Evolutionary conservation across 2,113 vertebrate genomes (phyloP), one percentile per base, ranked within the genome.

Genomic region (Ursus arctos): DNA sequence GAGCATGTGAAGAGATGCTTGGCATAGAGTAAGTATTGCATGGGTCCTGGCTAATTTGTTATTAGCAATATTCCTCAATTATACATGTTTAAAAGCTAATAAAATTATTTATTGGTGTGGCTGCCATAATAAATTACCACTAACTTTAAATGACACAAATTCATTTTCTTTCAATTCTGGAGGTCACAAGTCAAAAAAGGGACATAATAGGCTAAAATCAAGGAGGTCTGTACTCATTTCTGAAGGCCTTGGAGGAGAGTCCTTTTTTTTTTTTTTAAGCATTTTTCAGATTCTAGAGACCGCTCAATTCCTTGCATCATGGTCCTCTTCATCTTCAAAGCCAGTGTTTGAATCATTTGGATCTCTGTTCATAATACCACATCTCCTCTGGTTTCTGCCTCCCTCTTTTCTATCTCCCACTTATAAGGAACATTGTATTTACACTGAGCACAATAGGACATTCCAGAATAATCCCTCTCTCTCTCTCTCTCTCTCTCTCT

Each of bases 361-460:
- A 53, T 1, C 14, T 79, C 7, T 79, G 26, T 57, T 65, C 16
- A 7, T n/a, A 63, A 55, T n/a, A 12, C 22, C 57, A 28, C 15
- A 24, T 82, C 28, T 71, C 51, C 43, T n/a, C 24, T 82, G 26
- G 24, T 5, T 21, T 55, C 13, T 33, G 8, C 13, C 51, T 72
- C 19, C 18, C 21, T 69, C 82, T 79, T 5, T 21, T 55, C 13
- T 33, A 6, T 9, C 51, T 72, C 19, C 18, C 21, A 57, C 82
- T 79, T 40, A 36, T 71, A 61, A 79, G 1, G 8, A 13, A 4
- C 7, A 1, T 51, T 22, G 59, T 36, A 5, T 16, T 36, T 81
- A 49, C 1, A 18, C 4, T 26, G 33, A 2, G 26, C 0, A 21
- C 22, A 18, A 63, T 2, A 16, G 59, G 4, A 14, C 14, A 71